Evolutionary conservation across 2,113 vertebrate species (phyloP), one percentile per base, ranked within the genome.

Genomic region (Etheostoma spectabile): DNA sequence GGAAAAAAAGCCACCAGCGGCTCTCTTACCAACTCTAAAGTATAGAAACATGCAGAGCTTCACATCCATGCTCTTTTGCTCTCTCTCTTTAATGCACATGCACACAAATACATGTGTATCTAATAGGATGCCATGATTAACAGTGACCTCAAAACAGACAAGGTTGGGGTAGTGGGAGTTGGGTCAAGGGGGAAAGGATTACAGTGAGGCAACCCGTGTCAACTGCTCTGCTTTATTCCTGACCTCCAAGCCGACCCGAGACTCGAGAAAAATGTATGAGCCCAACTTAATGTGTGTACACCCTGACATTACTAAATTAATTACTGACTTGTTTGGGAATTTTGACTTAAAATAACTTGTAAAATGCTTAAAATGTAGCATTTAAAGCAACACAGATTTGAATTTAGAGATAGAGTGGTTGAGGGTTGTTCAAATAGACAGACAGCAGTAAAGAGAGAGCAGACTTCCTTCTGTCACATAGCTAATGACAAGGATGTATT

Each of bases 171-270:
- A 68, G 69, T 49, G 52, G 84, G 80, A 83, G 80, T 46, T 68
- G 84, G 86, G 88, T 88, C 84, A 91, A 74, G 90, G 92, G 86
- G 89, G 73, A 86, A 74, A 75, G 86, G 79, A 92, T 93, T 90
- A 91, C 82, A 84, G 72, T 64, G 83, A 68, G 82, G 71, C 80
- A 86, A 57, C 74, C 51, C 14, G 1, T 81, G 79, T 86, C 65
- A 86, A 87, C 69, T 63, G 79, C 74, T 80, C 59, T 60, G 57
- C 79, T 89, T 53, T 83, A 82, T 88, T 80, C 77, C 78, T 46
- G 64, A 89, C 72, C 82, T 70, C 64, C 30, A 21, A 22, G 33
- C 42, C 19, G 14, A 72, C 73, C 53, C 22, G 5, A 69, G 53
- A 42, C 69, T 76, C 24, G 57, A 59, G 16, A 68, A 72, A 86